Base-by-base conservation (phyloP, 2,797 vertebrate genomes). In the Toxotes lorentzi region DNA sequence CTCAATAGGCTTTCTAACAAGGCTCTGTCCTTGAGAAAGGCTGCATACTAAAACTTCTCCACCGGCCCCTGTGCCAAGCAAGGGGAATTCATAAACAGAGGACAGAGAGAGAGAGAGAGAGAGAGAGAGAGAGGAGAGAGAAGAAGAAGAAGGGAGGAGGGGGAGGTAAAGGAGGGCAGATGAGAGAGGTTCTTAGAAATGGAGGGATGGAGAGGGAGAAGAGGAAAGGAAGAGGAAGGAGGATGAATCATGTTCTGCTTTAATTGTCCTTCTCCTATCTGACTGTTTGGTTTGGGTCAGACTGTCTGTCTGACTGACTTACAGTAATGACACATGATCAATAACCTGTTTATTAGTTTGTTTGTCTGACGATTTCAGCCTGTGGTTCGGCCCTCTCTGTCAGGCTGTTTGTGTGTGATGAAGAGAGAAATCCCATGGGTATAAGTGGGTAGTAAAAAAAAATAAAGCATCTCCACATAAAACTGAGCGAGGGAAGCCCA, bases 11-110 rank as follows among this genome's bases (percentile, higher is more conserved):
- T 93, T 94, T 94, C 94, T 90, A 94, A 92, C 70, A 75, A 93
- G 90, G 88, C 91, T 91, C 84, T 56, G 94, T 96, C 96, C 96
- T 96, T 97, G 95, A 96, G 92, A 90, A 89, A 95, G 89, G 94
- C 89, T 92, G 95, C 94, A 96, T 95, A 93, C 94, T 96, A 94
- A 95, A 94, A 95, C 93, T 94, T 95, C 91, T 94, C 92, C 89
- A 86, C 76, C 82, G 83, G 92, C 92, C 70, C 73, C 76, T 73
- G 70, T 50, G 88, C 90, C 86, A 68, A 92, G 90, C 93, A 92
- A 95, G 92, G 86, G 93, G 95, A 96, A 96, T 97, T 96, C 94
- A 93, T 96, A 94, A 96, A 91, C 81, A 94, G 91, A 94, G 93
- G 91, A 91, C 87, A 78, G 87, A 85, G 82, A 35, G 76, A 50